These are phyloP conservation scores for Trimorus sp. DNA, from an alignment of 2,888 invertebrate species.

Conservation along the genomic window DNA sequence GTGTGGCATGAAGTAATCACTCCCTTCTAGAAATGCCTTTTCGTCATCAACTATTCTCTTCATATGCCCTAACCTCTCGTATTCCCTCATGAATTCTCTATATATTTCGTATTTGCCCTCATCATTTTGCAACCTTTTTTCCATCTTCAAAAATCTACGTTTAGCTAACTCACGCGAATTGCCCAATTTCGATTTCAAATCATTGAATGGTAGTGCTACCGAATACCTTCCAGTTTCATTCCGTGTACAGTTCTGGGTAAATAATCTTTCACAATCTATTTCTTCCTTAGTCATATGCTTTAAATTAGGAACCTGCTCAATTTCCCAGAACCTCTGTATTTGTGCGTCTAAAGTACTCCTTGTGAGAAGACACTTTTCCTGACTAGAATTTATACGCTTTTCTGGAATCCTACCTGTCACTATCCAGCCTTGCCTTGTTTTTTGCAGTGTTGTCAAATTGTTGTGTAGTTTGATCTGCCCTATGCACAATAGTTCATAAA, in stretches of 20 bases:
- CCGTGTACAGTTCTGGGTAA: not conserved
- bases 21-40: not conserved
- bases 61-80: not conserved
- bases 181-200: not conserved
- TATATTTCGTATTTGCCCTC: not conserved
- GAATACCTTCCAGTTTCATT: constrained; percentile 21
- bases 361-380: not conserved
- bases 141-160: not conserved
- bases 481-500: constrained; percentile 33
- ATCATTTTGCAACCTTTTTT: not conserved
- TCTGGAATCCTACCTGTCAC: constrained; percentile 13
- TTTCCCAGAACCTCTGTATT: constrained; percentile 23
- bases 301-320: not conserved
- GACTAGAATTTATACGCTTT: not conserved
- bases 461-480: constrained; percentile 20
- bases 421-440: constrained; percentile 44
- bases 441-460: constrained; percentile 3
- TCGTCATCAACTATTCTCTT: not conserved
- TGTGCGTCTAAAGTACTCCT: not conserved
- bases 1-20: constrained; percentile 7
- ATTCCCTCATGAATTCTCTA: not conserved
- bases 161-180: constrained; percentile 12
- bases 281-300: constrained; percentile 25
- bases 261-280: not conserved
- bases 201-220: constrained; percentile 10